Percentiles rank a stretch among this genome's conserved stretches.
Conservation (phyloP, 2,113 vertebrate species). For the Serinus canaria region DNA sequence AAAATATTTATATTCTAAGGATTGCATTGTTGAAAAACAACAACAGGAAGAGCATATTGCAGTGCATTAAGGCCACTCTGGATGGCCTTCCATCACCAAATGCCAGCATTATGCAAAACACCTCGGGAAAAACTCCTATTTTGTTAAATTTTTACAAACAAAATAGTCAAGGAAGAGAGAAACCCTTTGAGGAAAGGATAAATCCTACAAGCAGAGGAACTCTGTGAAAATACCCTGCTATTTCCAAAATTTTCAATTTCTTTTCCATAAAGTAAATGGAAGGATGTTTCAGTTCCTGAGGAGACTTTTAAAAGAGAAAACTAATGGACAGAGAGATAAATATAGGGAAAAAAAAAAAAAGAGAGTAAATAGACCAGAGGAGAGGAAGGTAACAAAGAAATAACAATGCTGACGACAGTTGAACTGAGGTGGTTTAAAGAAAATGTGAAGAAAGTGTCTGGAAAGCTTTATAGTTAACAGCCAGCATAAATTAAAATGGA, state of each 20-base stretch:
- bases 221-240: neutral
- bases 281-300: neutral
- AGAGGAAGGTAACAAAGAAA: neutral
- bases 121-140: neutral
- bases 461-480: neutral
- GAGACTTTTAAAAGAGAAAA: neutral
- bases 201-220: neutral
- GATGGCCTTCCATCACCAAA: neutral
- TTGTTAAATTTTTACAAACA: neutral
- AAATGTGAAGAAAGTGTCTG: neutral
- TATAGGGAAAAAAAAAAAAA: neutral
- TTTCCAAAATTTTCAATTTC: neutral
- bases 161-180: neutral
- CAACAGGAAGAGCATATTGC: neutral
- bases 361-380: neutral
- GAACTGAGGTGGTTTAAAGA: neutral
- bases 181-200: neutral
- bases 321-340: neutral
- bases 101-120: neutral
- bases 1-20: neutral
- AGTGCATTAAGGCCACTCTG: neutral
- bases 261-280: neutral
- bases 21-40: neutral
- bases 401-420: neutral
- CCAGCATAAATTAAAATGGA: neutral